Base-by-base conservation (phyloP, 2,888 invertebrate species). In the Biston stratarius region DNA sequence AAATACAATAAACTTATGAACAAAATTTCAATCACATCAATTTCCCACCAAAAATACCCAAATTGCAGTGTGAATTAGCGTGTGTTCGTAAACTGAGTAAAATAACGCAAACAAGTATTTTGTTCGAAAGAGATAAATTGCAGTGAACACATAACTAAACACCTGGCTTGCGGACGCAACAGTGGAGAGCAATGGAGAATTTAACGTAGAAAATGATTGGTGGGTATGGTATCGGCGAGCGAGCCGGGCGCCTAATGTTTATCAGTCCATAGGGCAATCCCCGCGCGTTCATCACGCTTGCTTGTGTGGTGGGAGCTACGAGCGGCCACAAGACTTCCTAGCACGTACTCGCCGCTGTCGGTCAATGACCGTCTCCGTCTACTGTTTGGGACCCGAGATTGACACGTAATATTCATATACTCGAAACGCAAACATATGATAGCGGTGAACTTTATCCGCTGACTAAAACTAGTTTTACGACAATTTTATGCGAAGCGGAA, bases 311-410 rank as follows among this genome's bases (percentile, higher is more conserved):
- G 61, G 59, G 62, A 64, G 64, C 62, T 57, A 52, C 61, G 57
- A 65, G 53, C 57, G 53, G n/a, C 48, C 52, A 15, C 61, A 38
- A 56, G 44, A 55, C 65, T 15, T 51, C 59, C 33, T 11, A 62
- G 49, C 67, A 62, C 67, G 67, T 62, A 67, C 61, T 60, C 51
- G n/a, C 67, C 58, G 65, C 70, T 61, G 66, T 62, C 75, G 75
- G 75, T 75, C 75, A 75, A 69, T 75, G 75, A 75, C 75, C 73
- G 73, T 65, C 72, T 66, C 69, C 67, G 71, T 67, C 69, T 62
- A 70, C 72, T 73, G 75, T 75, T 75, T 72, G 69, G 71, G 75
- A 71, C 68, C 57, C 64, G 64, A 72, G 72, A 72, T 72, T 72
- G 72, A 73, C 67, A 74, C 74, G 73, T 74, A 73, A 71, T 72